phyloP scores from a whole-genome alignment of 1,140 invertebrate genomes.

The Rhagoletis pomonella region DNA sequence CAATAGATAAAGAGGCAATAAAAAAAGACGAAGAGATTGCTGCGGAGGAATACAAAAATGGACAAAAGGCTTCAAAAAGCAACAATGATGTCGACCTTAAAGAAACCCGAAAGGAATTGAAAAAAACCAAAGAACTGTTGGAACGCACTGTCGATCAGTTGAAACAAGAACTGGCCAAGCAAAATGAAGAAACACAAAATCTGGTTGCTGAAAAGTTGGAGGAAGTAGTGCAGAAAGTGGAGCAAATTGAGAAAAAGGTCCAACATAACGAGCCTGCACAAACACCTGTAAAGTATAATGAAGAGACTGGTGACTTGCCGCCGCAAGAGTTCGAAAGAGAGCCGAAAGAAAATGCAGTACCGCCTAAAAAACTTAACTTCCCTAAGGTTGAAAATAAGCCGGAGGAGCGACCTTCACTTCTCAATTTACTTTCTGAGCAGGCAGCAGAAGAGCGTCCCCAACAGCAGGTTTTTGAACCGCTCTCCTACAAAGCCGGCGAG shows the following conservation, averaged over 20 bases:
- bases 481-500: conserved; percentile 69
- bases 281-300: not conserved
- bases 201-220: conserved; percentile 60
- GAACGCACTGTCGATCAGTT: conserved; percentile 75
- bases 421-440: conserved; percentile 67
- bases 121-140: conserved; percentile 77
- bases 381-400: conserved; percentile 33
- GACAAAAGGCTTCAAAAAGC: conserved; percentile 72
- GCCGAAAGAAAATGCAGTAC: not conserved
- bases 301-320: not conserved
- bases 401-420: conserved; percentile 60
- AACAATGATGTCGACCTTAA: conserved; percentile 72
- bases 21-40: conserved; percentile 77
- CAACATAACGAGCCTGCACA: conserved; percentile 55
- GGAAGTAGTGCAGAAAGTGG: conserved; percentile 62
- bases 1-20: conserved; percentile 72
- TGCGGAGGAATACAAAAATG: conserved; percentile 71
- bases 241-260: conserved; percentile 59
- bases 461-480: conserved; percentile 66
- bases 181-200: conserved; percentile 66
- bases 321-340: not conserved
- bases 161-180: conserved; percentile 73
- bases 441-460: conserved; percentile 57
- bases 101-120: conserved; percentile 76
- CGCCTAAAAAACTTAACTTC: not conserved